These are phyloP conservation scores for Scophthalmus maximus DNA, from an alignment of 2,113 vertebrate genomes.

Conservation along the genomic window DNA sequence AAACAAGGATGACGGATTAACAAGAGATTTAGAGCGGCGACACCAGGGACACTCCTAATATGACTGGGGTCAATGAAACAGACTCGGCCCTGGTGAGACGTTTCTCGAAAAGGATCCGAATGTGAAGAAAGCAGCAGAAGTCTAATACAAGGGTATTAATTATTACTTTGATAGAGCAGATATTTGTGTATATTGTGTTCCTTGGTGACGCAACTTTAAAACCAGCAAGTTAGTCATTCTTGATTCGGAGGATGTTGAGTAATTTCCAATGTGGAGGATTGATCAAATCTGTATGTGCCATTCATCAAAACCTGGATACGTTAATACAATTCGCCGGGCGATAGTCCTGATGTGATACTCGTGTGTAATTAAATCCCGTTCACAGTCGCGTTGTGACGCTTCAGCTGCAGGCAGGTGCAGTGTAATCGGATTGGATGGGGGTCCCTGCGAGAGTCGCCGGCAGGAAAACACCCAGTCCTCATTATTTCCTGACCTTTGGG, in stretches of 20 bases:
- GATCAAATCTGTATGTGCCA: conserved; percentile 11
- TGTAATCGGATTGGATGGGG: conserved; percentile 39
- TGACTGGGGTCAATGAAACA: neutral
- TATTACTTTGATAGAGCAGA: neutral
- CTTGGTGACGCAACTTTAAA: conserved; percentile 1
- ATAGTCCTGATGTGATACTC: conserved; percentile 32
- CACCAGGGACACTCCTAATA: no score
- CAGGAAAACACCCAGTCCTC: conserved; percentile 20
- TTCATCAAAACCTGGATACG: conserved; percentile 13
- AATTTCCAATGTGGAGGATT: neutral
- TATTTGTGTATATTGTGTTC: no score
- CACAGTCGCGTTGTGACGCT: conserved; percentile 39
- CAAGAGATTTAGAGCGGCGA: neutral
- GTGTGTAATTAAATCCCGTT: conserved; percentile 28
- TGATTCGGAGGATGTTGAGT: conserved; percentile 6
- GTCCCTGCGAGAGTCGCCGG: conserved; percentile 8
- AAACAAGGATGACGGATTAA: neutral
- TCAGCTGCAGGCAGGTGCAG: conserved; percentile 26
- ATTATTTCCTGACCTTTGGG: conserved; percentile 60
- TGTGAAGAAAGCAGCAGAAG: neutral
- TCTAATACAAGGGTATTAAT: neutral
- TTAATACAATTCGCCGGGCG: conserved; percentile 19
- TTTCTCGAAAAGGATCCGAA: neutral
- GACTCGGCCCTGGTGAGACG: no score
- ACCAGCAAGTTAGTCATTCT: neutral